These are phyloP conservation scores for Cavia aperea DNA, from an alignment of 2,113 vertebrate species.

Conservation along the genomic window DNA sequence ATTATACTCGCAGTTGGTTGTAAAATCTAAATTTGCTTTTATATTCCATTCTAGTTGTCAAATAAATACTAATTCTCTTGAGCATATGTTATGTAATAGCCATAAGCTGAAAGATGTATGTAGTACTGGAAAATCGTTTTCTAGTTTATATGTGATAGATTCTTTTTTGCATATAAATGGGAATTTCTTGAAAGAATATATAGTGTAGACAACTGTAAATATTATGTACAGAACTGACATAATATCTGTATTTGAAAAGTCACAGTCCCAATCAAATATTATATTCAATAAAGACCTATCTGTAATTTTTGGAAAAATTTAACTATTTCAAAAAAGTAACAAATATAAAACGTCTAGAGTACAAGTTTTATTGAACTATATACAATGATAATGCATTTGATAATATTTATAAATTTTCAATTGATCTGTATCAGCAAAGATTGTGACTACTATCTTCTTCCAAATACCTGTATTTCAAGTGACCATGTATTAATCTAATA, in stretches of 20 bases:
- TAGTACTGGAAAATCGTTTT: conserved; percentile 28
- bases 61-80: conserved; percentile 43
- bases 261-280: neutral
- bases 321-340: conserved; percentile 6
- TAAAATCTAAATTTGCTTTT: conserved; percentile 59
- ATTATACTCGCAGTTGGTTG: conserved; percentile 52
- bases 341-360: neutral
- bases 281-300: neutral
- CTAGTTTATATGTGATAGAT: neutral
- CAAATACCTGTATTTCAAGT: neutral
- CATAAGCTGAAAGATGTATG: neutral
- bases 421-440: neutral
- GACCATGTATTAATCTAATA: neutral
- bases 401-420: conserved; percentile 21
- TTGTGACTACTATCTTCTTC: neutral
- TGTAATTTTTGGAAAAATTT: neutral
- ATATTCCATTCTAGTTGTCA: conserved; percentile 38
- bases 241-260: neutral
- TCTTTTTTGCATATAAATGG: conserved; percentile 5
- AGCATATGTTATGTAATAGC: neutral
- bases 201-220: neutral
- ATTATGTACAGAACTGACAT: neutral
- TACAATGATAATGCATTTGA: neutral
- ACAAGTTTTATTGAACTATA: neutral
- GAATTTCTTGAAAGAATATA: conserved; percentile 9